Evolutionary conservation across 2,113 vertebrate genomes (phyloP), one percentile per base, ranked within the genome.

Genomic region (Hucho hucho): DNA sequence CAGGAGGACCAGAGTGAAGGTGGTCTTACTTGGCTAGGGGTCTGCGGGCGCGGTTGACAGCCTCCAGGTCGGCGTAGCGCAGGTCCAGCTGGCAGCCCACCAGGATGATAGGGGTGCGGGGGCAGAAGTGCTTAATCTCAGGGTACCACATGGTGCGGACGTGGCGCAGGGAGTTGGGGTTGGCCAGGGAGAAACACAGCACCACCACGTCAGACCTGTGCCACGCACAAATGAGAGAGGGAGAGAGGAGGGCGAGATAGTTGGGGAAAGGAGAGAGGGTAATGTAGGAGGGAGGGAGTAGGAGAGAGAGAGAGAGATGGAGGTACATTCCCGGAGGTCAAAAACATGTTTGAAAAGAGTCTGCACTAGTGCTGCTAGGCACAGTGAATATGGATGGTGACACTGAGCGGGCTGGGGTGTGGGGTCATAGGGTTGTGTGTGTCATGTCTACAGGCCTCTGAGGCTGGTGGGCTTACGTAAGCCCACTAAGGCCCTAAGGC

Each of bases 61-160:
- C 95, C 26, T 97, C 96, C 80, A 97, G 92, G 93, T 97, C 96
- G 1, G 96, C 95, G 1, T 96, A 97, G 87, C 96, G 95, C 86
- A 97, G 94, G 91, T 97, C 96, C 87, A 97, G 93, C 94, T 97
- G 96, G 93, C 96, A 97, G 78, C 96, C 96, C 61, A 97, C 96
- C 76, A 97, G 92, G 87, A 97, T 94, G 71, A 97, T 95, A 73
- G 96, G 96, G 0, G 95, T 96, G n/a, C 95, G 94, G 0, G 96
- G 96, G 82, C 96, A 97, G 92, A 97, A 97, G 91, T 97, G 96
- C 87, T 96, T 96, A 90, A 96, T 97, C 85, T 97, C 96, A 0
- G 95, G 94, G 83, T 94, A 95, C 96, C 96, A 97, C 95, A 96
- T 96, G 74, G 92, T 95, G 91, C 94, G 95, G 75, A 97, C 95